Evolutionary conservation across 2,113 vertebrate species (phyloP), one percentile per base, ranked within the genome.

Genomic region (Phylloscopus trochilus): DNA sequence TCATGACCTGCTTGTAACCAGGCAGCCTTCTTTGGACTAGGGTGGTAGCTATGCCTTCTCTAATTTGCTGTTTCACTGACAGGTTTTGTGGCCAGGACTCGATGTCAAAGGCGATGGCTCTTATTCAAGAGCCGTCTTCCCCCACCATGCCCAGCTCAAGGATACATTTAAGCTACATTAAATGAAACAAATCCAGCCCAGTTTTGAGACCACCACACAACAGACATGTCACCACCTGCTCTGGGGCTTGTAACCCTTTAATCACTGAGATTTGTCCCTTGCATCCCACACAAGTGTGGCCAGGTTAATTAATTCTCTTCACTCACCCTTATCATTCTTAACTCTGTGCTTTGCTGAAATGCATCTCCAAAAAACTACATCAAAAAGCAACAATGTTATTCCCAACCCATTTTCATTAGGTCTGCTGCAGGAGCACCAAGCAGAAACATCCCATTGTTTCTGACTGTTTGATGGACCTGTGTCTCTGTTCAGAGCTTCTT

Each of bases 271-370:
- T 77, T 69, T 0, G 0, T 63, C 51, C 23, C 53, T 73, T 82
- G 46, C 2, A 8, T 35, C n/a, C n/a, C 4, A 0, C n/a, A 12
- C 1, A 6, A 60, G 6, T 7, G 7, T 46, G 58, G 68, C 26
- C 17, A 60, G 26, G 20, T 60, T 44, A 47, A 89, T 70, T 35
- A 75, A 60, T 30, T 82, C 20, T 31, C 17, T 58, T 44, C 24
- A 49, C 12, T 85, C 31, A 56, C 7, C 17, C 49, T 44, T n/a
- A 60, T 7, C 4, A 35, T 58, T 83, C 37, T 74, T 77, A 55
- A 63, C 23, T 74, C 66, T 28, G 7, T 24, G 15, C 46, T 90
- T 87, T 39, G 33, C 63, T 1, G 2, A 67, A 39, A 52, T 24
- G 12, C 21, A 39, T 75, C 72, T 84, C 49, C 52, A 75, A 11